Evolutionary conservation across 2,797 vertebrate species (phyloP).

Genomic region (Gallinago stenura): DNA sequence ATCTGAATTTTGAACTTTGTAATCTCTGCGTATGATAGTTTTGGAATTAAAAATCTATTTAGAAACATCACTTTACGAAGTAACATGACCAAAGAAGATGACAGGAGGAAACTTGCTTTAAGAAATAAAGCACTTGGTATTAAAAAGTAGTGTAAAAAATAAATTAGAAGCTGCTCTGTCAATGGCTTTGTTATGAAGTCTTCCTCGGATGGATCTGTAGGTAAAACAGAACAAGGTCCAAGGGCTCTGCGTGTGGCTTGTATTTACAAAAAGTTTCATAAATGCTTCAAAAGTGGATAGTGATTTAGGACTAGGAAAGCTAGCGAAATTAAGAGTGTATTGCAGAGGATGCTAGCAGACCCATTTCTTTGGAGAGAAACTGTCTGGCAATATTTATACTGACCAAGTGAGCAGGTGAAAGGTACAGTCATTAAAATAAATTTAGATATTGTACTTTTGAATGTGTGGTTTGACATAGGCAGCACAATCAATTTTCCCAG

Average conservation of each 20-base stretch:
- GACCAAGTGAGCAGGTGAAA: background rate
- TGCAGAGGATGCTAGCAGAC: background rate
- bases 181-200: background rate
- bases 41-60: background rate
- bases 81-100: background rate
- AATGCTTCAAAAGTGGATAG: background rate
- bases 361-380: background rate
- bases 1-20: background rate
- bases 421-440: slow-evolving; percentile 1
- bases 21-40: background rate
- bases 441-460: background rate
- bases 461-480: slow-evolving; percentile 7
- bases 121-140: background rate
- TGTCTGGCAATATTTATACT: background rate
- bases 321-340: background rate
- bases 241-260: background rate
- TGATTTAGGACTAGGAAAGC: background rate
- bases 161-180: rapidly evolving
- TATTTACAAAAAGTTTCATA: background rate
- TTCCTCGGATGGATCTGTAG: background rate
- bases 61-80: background rate
- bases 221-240: background rate
- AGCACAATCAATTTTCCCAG: background rate
- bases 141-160: background rate
- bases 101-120: background rate